phyloP scores from a whole-genome alignment of 2,797 vertebrate species.

The Dermochelys coriacea region DNA sequence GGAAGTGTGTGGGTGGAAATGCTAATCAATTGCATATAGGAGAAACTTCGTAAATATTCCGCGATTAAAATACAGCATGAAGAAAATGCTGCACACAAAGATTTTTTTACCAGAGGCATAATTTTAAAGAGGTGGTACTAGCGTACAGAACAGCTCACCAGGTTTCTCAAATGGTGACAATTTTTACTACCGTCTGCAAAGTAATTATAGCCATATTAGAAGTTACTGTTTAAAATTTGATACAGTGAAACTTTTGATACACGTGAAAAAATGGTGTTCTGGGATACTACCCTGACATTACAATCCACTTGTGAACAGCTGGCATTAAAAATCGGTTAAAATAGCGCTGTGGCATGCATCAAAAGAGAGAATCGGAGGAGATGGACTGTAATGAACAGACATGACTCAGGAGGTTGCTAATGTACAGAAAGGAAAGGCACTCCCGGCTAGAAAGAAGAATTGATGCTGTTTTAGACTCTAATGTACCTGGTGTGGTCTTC shows the following conservation, averaged over 20 bases:
- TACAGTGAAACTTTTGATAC: neutral
- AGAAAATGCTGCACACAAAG: neutral
- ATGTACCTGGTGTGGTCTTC: neutral
- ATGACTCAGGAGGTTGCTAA: neutral
- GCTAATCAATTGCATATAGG: neutral
- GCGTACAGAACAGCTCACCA: fast-evolving
- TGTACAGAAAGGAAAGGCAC: neutral
- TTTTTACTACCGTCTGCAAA: neutral
- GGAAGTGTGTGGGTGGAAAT: neutral
- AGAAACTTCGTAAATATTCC: neutral
- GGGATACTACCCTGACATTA: fast-evolving
- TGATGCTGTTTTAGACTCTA: neutral
- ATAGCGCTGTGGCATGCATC: neutral
- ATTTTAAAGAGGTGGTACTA: neutral
- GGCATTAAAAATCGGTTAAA: neutral
- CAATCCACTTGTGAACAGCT: neutral
- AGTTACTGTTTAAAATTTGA: neutral
- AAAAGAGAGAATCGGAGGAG: neutral
- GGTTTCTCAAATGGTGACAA: neutral
- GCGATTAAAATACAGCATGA: neutral
- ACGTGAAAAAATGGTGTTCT: neutral
- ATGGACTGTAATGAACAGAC: neutral
- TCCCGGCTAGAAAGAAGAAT: neutral
- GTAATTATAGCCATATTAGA: neutral
- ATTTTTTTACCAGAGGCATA: neutral